Base-by-base conservation (phyloP, 1,140 invertebrate species). In the Oscheius sp. region DNA sequence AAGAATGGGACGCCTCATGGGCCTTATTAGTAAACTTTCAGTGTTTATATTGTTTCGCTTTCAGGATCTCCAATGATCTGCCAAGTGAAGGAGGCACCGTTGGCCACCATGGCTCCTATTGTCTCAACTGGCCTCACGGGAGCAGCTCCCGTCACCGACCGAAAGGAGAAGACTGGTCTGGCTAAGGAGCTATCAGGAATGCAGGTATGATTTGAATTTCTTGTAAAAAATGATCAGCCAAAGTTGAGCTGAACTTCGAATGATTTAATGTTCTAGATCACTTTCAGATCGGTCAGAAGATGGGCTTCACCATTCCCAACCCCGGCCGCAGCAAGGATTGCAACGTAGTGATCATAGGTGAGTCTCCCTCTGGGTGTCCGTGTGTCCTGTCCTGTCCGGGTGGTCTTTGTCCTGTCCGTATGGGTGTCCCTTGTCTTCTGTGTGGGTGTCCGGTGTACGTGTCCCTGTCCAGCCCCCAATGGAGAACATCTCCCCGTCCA, bases 301-400 rank as follows among this genome's bases (percentile, higher is more conserved):
- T 84, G 68, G 79, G 81, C 59, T 83, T 83, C 68, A 75, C 75
- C 61, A 78, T 83, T 36, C 79, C 81, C 45, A 68, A 55, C 26
- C 61, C 42, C 45, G 78, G 77, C 58, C 34, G 70, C 15, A 64
- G 77, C 23, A 84, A 80, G 18, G 83, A 86, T 23, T 85, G 85
- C 62, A 84, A 84, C 70, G 85, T 87, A 26, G 77, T 83, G 62
- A 84, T 88, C 61, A 85, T 82, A 49, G 84, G 87, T 87, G 69
- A 65, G 32, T 72, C 28, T n/a, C n/a, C n/a, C n/a, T n/a, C n/a
- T n/a, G n/a, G 32, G 31, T 52, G 45, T n/a, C 15, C 18, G 35
- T 72, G 34, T 35, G 66, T 67, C 73, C 66, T 67, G 42, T 71
- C 34, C 61, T 49, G 68, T 59, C 35, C 61, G n/a, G n/a, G n/a